phyloP scores from a whole-genome alignment of 2,113 vertebrate genomes.

The Otus sunia region DNA sequence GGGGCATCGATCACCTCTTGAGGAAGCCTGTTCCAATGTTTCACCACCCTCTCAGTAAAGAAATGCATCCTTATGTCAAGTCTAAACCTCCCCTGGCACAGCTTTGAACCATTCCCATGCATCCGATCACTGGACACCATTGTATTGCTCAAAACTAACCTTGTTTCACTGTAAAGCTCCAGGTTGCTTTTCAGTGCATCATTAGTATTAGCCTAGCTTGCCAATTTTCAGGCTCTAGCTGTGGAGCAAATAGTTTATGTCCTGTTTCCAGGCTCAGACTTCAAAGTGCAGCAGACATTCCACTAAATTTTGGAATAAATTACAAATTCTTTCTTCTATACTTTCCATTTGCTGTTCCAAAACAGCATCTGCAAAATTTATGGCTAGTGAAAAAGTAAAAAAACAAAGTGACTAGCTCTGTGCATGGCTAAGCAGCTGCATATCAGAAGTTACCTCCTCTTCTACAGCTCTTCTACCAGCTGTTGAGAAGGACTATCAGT shows the following conservation, averaged over 20 bases:
- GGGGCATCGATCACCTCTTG: not conserved
- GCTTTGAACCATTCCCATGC: not conserved
- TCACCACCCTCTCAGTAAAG: not conserved
- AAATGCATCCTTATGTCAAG: not conserved
- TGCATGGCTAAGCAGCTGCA: not conserved
- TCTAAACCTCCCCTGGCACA: not conserved
- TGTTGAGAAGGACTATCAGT: not conserved
- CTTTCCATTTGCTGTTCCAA: slow-evolving; percentile 23
- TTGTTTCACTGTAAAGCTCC: not conserved
- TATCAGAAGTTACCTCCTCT: not conserved
- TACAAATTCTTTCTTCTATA: not conserved
- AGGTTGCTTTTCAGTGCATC: not conserved
- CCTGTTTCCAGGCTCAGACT: not conserved
- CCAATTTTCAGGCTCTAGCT: not conserved
- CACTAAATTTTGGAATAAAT: not conserved
- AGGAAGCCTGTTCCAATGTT: not conserved
- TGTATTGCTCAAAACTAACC: not conserved
- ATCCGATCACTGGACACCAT: not conserved
- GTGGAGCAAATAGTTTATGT: not conserved
- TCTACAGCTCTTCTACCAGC: not conserved
- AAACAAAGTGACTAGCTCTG: not conserved
- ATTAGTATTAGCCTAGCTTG: not conserved
- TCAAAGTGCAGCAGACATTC: not conserved
- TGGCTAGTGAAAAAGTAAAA: not conserved
- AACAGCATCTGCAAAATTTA: slow-evolving; percentile 30